phyloP scores from a whole-genome alignment of 2,797 vertebrate genomes.

The Karalla daura region DNA sequence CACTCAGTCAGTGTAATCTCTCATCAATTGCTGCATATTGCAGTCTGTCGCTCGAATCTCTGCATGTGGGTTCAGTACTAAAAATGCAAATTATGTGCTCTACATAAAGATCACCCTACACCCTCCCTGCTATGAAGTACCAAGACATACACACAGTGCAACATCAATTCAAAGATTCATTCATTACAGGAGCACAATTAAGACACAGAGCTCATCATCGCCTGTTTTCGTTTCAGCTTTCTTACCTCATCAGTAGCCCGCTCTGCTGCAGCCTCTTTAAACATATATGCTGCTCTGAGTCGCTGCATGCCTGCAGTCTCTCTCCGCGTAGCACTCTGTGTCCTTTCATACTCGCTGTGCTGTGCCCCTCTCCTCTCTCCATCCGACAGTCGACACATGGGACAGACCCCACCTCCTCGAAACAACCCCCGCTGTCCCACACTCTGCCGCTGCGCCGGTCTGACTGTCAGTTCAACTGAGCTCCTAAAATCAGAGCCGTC shows the following conservation, averaged over 20 bases:
- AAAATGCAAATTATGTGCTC: constrained; percentile 3
- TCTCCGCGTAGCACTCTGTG: constrained; percentile 55
- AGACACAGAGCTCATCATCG: background rate
- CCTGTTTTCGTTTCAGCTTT: constrained; percentile 31
- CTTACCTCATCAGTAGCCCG: constrained; percentile 64
- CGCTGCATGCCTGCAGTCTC: constrained; percentile 74
- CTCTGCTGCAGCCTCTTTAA: constrained; percentile 69
- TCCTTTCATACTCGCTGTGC: constrained; percentile 69
- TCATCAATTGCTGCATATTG: background rate
- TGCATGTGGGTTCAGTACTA: background rate
- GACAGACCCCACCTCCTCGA: constrained; percentile 77
- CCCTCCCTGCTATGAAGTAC: background rate
- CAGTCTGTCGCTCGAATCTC: constrained; percentile 11
- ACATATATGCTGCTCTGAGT: constrained; percentile 61
- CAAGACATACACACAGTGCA: constrained; percentile 10
- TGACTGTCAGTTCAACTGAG: constrained; percentile 35
- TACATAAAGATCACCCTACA: background rate
- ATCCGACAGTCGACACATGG: constrained; percentile 71
- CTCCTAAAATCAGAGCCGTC: constrained; percentile 17
- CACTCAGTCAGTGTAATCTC: background rate
- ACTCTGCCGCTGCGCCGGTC: constrained; percentile 45
- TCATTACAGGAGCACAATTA: background rate
- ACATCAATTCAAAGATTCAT: constrained; percentile 2
- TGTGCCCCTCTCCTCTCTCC: constrained; percentile 71
- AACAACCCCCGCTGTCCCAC: constrained; percentile 54